Evolutionary conservation across 2,888 invertebrate species (phyloP).

Genomic region (Temnothorax unifasciatus): DNA sequence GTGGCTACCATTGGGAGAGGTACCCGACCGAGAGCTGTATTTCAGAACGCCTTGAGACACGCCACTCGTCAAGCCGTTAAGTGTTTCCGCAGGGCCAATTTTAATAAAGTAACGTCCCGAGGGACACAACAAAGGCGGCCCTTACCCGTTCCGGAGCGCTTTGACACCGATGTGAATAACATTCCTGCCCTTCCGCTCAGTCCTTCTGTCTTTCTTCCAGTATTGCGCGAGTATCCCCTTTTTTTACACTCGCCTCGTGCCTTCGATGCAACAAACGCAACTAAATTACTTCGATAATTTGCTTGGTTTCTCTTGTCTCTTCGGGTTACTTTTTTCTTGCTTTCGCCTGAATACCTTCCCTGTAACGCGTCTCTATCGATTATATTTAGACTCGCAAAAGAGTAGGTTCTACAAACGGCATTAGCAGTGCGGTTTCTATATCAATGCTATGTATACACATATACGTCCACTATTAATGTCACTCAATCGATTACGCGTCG

Average conservation of each 20-base stretch:
- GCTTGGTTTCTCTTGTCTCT: not conserved
- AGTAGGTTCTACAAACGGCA: slow-evolving; percentile 25
- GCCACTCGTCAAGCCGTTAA: slow-evolving; percentile 68
- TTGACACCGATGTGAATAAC: slow-evolving; percentile 68
- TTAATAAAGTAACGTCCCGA: slow-evolving; percentile 78
- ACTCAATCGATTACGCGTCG: slow-evolving; percentile 18
- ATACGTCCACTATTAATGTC: slow-evolving; percentile 24
- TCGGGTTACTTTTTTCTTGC: not conserved
- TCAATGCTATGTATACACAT: not conserved
- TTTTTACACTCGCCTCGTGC: slow-evolving; percentile 28
- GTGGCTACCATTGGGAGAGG: not conserved
- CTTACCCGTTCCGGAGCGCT: slow-evolving; percentile 58
- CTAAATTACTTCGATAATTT: slow-evolving; percentile 33
- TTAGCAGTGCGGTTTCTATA: slow-evolving; percentile 23
- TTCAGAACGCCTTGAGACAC: slow-evolving; percentile 67
- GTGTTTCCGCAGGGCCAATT: slow-evolving; percentile 76
- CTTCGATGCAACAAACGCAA: slow-evolving; percentile 41
- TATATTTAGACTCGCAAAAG: slow-evolving; percentile 26
- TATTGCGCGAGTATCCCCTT: slow-evolving; percentile 6
- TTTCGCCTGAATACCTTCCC: not conserved
- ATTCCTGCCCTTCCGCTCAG: slow-evolving; percentile 31
- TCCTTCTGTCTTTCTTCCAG: slow-evolving; percentile 17
- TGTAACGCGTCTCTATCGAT: slow-evolving; percentile 3
- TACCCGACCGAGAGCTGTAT: not conserved
- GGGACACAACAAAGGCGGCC: slow-evolving; percentile 66